Evolutionary conservation across 2,797 vertebrate species (phyloP), one percentile per base, ranked within the genome.

Genomic region (Phrynocephalus forsythii): DNA sequence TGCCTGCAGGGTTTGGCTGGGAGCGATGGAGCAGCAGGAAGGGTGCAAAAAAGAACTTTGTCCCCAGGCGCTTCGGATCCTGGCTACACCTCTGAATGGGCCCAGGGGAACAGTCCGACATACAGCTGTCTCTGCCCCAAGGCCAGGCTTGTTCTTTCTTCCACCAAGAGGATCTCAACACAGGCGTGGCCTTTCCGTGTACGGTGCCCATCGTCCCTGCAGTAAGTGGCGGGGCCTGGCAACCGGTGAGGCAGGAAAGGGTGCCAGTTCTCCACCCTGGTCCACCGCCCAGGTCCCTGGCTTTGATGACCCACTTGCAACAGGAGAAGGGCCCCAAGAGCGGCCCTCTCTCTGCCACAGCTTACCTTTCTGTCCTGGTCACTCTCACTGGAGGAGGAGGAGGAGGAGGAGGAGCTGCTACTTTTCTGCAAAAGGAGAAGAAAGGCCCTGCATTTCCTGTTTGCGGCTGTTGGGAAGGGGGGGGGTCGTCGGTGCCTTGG

Each of bases 311-410:
- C 28, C 8, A n/a, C 6, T 30, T 18, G n/a, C 13, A 30, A 20
- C 15, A 56, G n/a, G 76, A 77, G 75, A 9, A 24, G 26, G 6
- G 2, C 10, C 75, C 44, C 1, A 16, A 13, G 10, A 38, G 60
- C n/a, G 4, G 18, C 56, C 16, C 20, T 38, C n/a, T 15, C 76
- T 28, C 63, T 16, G 9, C 22, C 26, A 66, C 24, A 6, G 26
- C 80, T 82, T 68, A 68, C 80, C 80, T 82, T 82, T 33, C 16
- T 3, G 28, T 33, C n/a, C n/a, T 73, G 69, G 4, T 83, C 82
- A 9, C n/a, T 33, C 48, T 60, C 69, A 15, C 13, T 48, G 24
- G 50, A 72, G 30, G 73, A 30, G 66, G 44, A 67, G 30, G n/a
- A 24, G 28, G 69, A 73, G 13, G 71, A 73, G 38, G 44, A 44